Evolutionary conservation across 2,888 invertebrate species (phyloP).

Genomic region (Coelopa pilipes): DNA sequence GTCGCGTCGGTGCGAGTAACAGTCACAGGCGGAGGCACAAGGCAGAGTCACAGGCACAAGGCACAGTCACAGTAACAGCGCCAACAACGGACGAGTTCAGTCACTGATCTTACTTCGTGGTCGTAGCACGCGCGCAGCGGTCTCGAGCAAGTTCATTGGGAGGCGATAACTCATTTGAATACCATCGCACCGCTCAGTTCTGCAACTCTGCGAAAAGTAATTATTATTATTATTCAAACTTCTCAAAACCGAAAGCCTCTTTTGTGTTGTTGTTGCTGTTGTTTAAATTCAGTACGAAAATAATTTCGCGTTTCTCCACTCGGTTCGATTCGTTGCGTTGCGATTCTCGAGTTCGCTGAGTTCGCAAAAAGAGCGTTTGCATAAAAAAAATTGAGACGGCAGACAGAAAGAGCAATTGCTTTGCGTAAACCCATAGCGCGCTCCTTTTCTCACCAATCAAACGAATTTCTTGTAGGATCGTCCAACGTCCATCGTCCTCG

Average conservation of each 20-base stretch:
- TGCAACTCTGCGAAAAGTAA: constrained; percentile 32
- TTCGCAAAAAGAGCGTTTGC: neutral
- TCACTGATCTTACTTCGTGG: constrained; percentile 63
- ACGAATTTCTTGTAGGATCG: constrained; percentile 24
- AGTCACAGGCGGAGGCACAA: no score
- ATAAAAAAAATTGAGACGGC: no score
- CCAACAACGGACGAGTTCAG: constrained; percentile 50
- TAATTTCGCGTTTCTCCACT: neutral
- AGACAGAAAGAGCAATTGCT: neutral
- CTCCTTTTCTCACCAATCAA: constrained; percentile 16
- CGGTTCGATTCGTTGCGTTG: neutral
- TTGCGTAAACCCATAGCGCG: constrained; percentile 17
- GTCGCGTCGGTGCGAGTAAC: no score
- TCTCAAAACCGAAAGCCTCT: neutral
- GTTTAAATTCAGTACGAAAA: neutral
- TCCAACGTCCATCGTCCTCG: neutral
- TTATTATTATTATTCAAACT: constrained; percentile 17
- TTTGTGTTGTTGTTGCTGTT: neutral
- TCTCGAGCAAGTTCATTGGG: constrained; percentile 35
- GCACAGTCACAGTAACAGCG: constrained; percentile 25
- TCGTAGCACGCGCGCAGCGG: constrained; percentile 53
- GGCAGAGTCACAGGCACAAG: no score
- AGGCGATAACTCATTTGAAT: constrained; percentile 41
- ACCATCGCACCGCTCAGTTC: constrained; percentile 35
- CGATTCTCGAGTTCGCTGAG: neutral